Percentiles rank a stretch among this genome's conserved stretches.
Evolutionary conservation across 2,113 vertebrate genomes (phyloP).

Genomic region (Larimichthys polyactis): DNA sequence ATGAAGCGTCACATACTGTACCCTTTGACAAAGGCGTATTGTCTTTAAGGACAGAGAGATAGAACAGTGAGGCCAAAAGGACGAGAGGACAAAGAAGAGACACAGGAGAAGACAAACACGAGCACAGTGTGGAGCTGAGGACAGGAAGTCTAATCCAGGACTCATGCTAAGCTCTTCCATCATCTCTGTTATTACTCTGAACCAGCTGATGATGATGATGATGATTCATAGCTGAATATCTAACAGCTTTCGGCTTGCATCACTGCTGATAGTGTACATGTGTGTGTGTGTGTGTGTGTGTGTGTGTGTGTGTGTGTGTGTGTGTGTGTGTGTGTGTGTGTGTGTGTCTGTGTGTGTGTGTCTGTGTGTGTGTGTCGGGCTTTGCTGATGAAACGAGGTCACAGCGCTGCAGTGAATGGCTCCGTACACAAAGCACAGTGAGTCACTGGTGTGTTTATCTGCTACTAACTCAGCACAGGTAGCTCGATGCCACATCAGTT

Average conservation of each 20-base stretch:
- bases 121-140: constrained; percentile 15
- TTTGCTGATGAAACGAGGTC: constrained; percentile 54
- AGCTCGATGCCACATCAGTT: constrained; percentile 40
- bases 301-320: constrained; percentile 7
- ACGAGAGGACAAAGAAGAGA: background rate
- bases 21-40: background rate
- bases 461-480: constrained; percentile 55
- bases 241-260: constrained; percentile 59
- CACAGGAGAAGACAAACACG: constrained; percentile 1
- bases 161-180: constrained; percentile 55
- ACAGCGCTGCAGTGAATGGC: constrained; percentile 39
- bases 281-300: constrained; percentile 10
- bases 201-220: constrained; percentile 50
- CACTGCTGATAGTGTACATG: constrained; percentile 22
- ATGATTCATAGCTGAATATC: constrained; percentile 62
- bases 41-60: constrained; percentile 5
- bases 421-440: constrained; percentile 45
- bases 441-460: constrained; percentile 58
- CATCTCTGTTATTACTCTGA: constrained; percentile 57
- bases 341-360: constrained; percentile 16
- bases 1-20: background rate
- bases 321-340: too few relatives aligned
- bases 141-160: constrained; percentile 53
- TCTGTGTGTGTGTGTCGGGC: constrained; percentile 27
- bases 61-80: background rate